Base-by-base conservation (phyloP, 2,888 invertebrate genomes). In the Cheiracanthium punctorium region DNA sequence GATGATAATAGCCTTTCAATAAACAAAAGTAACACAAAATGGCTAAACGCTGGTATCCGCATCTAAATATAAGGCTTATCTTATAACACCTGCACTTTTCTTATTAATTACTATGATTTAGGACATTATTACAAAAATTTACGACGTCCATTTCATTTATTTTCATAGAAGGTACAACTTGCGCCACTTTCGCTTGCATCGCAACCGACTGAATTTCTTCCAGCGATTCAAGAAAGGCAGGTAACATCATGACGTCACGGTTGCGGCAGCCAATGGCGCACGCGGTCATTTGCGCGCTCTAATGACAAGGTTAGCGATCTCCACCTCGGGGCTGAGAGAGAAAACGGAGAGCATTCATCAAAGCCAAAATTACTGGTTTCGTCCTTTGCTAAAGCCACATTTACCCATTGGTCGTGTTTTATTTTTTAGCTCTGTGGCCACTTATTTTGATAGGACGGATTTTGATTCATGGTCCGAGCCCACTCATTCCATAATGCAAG, bases 371-470 rank as follows among this genome's bases (percentile, higher is more conserved):
- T 84, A 84, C 84, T 74, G 52, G 84, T 84, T 84, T 73, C 79
- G 70, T 79, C 71, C 75, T 82, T 71, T 77, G 71, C 67, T 65
- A 82, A 82, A 82, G 71, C 82, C 82, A 82, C 82, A 82, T 82
- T 69, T 84, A 79, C 84, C 79, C 84, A 84, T 84, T 84, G 84
- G 84, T 32, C 73, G 29, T 52, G 72, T 41, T 67, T 79, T 79
- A 33, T 73, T 79, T 73, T 70, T 65, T 81, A 69, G 69, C 69
- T 33, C 69, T 52, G 75, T 65, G 29, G 70, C 76, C 82, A 84
- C 84, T 84, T 84, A 84, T 84, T 84, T 84, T 84, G 84, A 84
- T 84, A 84, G 84, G 84, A 74, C 30, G 77, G 73, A 79, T 84
- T 69, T 84, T 84, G 84, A 84, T 84, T 84, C 84, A 84, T 84